Evolutionary conservation across 2,888 invertebrate species (phyloP).

Genomic region (Nomada ruficornis): DNA sequence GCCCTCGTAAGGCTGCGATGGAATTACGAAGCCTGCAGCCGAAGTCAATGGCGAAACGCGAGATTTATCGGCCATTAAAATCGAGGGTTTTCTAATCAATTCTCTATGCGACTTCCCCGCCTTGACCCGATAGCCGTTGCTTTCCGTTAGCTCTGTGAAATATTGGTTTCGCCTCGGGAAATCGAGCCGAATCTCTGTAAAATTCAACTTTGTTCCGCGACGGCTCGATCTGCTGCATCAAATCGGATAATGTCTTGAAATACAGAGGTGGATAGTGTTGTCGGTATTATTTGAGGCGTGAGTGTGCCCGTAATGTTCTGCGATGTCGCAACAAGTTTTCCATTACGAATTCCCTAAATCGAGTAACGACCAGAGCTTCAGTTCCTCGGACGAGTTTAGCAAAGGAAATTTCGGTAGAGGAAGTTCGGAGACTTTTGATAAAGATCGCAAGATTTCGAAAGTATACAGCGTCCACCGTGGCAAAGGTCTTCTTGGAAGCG

Average conservation of each 20-base stretch:
- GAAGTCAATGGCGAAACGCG: conserved; percentile 54
- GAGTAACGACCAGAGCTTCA: too few species aligned
- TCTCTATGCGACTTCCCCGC: conserved; percentile 43
- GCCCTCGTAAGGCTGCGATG: conserved; percentile 32
- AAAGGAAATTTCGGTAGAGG: background rate
- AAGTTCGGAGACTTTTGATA: background rate
- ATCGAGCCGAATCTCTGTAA: conserved; percentile 21
- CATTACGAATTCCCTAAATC: too few species aligned
- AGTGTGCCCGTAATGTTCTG: too few species aligned
- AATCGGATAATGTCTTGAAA: background rate
- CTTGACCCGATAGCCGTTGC: conserved; percentile 36
- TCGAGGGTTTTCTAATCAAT: conserved; percentile 63
- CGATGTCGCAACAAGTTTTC: too few species aligned
- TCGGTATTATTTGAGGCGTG: too few species aligned
- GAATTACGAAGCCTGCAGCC: conserved; percentile 46
- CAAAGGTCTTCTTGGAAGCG: conserved; percentile 53
- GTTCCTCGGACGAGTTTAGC: too few species aligned
- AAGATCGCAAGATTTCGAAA: conserved; percentile 30
- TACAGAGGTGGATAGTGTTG: too few species aligned
- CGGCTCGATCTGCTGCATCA: background rate
- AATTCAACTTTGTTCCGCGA: conserved; percentile 13
- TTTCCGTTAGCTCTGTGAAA: conserved; percentile 29
- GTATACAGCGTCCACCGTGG: conserved; percentile 13
- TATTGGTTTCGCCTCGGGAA: conserved; percentile 22
- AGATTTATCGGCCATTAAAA: conserved; percentile 64